These are phyloP conservation scores for Drosophila obscura DNA, from an alignment of 1,140 invertebrate genomes.

Conservation along the genomic window DNA sequence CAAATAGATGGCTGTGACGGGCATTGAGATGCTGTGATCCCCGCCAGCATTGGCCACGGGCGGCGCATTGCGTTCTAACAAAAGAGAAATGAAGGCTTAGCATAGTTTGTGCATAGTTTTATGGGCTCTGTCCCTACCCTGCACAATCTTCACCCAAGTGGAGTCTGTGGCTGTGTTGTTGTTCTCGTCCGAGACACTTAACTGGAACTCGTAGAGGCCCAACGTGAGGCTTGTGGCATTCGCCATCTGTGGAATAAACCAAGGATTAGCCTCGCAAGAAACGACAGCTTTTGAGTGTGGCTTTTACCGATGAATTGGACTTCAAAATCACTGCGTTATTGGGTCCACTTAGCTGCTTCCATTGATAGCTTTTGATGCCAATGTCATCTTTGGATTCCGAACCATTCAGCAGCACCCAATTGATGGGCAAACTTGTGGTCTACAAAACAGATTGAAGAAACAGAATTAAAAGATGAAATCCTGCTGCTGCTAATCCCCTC, in stretches of 20 bases:
- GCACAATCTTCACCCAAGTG: conserved; percentile 92
- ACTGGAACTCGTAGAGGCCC: conserved; percentile 92
- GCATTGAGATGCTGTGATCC: conserved; percentile 91
- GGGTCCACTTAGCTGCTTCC: conserved; percentile 90
- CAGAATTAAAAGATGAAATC: neutral
- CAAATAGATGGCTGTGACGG: conserved; percentile 89
- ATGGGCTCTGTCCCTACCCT: conserved; percentile 87
- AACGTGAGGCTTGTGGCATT: conserved; percentile 92
- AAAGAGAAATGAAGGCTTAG: neutral
- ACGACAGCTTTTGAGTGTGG: neutral
- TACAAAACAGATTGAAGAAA: conserved; percentile 53
- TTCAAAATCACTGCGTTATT: conserved; percentile 85
- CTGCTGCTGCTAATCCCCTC: too few species aligned
- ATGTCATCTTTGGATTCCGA: conserved; percentile 93
- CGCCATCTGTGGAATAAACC: conserved; percentile 83
- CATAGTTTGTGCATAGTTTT: neutral
- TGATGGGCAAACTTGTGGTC: conserved; percentile 92
- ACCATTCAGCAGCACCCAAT: conserved; percentile 91
- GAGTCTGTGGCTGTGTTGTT: conserved; percentile 90
- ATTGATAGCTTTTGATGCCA: conserved; percentile 91
- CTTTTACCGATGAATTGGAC: conserved; percentile 83
- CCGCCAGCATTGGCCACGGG: conserved; percentile 95
- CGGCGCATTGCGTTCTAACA: conserved; percentile 91
- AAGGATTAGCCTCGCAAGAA: neutral
- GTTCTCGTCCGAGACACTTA: conserved; percentile 93